These are phyloP conservation scores for Colossoma macropomum DNA, from an alignment of 2,113 vertebrate genomes.

Conservation along the genomic window DNA sequence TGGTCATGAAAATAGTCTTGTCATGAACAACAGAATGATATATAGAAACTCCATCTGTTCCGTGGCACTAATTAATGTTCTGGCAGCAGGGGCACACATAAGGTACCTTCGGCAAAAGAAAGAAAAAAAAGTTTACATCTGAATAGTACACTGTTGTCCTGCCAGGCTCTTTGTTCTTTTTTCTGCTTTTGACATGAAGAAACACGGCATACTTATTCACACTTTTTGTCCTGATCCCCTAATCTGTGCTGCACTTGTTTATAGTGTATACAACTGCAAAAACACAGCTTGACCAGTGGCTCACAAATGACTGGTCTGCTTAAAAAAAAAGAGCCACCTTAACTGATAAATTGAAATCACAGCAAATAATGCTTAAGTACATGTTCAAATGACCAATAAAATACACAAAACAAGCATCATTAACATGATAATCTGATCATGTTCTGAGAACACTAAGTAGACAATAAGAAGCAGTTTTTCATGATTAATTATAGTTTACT, in stretches of 20 bases:
- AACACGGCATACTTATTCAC: not conserved
- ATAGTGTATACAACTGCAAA: not conserved
- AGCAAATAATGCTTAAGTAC: too few species aligned
- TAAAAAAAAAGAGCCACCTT: not conserved
- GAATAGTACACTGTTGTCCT: too few species aligned
- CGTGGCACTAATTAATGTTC: not conserved
- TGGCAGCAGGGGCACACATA: not conserved
- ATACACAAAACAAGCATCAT: too few species aligned
- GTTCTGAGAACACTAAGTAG: too few species aligned
- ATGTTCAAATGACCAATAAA: too few species aligned
- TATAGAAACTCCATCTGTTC: conserved; percentile 2
- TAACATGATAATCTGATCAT: too few species aligned
- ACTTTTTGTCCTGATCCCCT: not conserved
- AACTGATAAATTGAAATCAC: too few species aligned
- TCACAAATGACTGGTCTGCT: not conserved
- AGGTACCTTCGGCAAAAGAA: not conserved
- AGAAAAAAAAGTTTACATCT: too few species aligned
- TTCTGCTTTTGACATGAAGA: not conserved
- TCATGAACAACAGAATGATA: not conserved
- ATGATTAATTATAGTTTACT: too few species aligned
- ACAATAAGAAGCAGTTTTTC: too few species aligned
- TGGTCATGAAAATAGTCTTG: not conserved
- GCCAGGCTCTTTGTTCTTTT: not conserved
- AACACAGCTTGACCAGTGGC: not conserved
- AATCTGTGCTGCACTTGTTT: not conserved